These are phyloP conservation scores for Blastobasis lacticolella DNA, from an alignment of 2,888 invertebrate genomes.

Conservation along the genomic window DNA sequence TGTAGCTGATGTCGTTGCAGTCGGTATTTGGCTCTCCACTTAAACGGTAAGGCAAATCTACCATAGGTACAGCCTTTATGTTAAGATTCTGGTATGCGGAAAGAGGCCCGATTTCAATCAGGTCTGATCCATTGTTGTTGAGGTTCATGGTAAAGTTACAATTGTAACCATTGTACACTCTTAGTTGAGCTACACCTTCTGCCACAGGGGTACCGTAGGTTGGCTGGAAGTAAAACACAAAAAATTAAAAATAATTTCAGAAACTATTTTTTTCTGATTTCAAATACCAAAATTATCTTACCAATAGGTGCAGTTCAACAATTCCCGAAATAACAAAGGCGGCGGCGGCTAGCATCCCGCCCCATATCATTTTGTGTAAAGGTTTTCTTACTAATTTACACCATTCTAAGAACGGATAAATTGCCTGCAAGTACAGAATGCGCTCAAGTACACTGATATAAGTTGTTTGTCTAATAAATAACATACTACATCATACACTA, in stretches of 20 bases:
- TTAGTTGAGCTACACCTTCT: slow-evolving; percentile 75
- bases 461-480: neutral
- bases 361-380: slow-evolving; percentile 89
- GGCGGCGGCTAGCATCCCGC: slow-evolving; percentile 87
- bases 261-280: neutral
- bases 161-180: slow-evolving; percentile 80
- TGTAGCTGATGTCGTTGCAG: slow-evolving; percentile 31
- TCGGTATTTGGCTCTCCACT: slow-evolving; percentile 29
- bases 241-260: slow-evolving; percentile 1
- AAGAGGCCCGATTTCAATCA: slow-evolving; percentile 37
- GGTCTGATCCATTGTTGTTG: slow-evolving; percentile 19
- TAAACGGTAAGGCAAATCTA: slow-evolving; percentile 47
- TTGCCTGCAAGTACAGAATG: slow-evolving; percentile 41
- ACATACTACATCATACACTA: too few species aligned
- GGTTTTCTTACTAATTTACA: slow-evolving; percentile 82
- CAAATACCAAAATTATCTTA: slow-evolving; percentile 27
- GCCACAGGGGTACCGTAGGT: slow-evolving; percentile 76
- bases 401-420: slow-evolving; percentile 87
- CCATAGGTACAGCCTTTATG: slow-evolving; percentile 29
- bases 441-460: neutral
- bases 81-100: slow-evolving; percentile 58
- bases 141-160: slow-evolving; percentile 65
- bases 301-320: slow-evolving; percentile 86
- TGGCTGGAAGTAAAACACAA: slow-evolving; percentile 46
- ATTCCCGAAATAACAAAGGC: slow-evolving; percentile 92